Base-by-base conservation (phyloP, 2,797 vertebrate genomes). In the Peromyscus attwateri region DNA sequence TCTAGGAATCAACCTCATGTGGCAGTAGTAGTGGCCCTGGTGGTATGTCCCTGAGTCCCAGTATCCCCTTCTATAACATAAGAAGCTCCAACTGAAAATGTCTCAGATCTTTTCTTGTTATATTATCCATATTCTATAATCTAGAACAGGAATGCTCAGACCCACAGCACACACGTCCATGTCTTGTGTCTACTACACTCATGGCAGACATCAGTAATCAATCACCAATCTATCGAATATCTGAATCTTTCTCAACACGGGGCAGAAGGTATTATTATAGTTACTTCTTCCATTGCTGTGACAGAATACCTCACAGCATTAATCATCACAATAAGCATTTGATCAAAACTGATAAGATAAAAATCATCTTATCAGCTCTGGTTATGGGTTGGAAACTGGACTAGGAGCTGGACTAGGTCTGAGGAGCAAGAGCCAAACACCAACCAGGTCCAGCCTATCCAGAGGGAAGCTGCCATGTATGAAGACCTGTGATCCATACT, bases 171-270 rank as follows among this genome's bases (percentile, higher is more conserved):
- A 5, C 4, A 1, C 0, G 0, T 3, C 11, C 19, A 12, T 16
- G 1, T 2, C 43, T 60, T 11, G 5, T 17, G 10, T 34, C 3
- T 52, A 3, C 34, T 2, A 1, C 34, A 16, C 70, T 81, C 10
- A 0, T 1, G 31, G 43, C 80, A 96, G 95, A 93, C 96, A 95
- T 93, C 71, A 77, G 84, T 68, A 71, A 87, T 68, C 92, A 13
- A 94, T 43, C 80, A 17, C 9, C 3, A 9, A 82, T 25, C 29
- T 73, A 11, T 0, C 8, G 66, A 75, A 89, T 46, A 43, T 14
- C 40, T 29, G 68, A 85, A 73, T 89, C 77, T 55, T 84, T 88
- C 77, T 90, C 84, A 23, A 40, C 25, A 12, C 11, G 27, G 34
- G 14, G 2, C 29, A 34, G 52, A n/a, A 77, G 34, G 75, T 62